Conservation (phyloP, 1,140 invertebrate genomes). For the roundworm (Caenorhabditis elegans) region DNA sequence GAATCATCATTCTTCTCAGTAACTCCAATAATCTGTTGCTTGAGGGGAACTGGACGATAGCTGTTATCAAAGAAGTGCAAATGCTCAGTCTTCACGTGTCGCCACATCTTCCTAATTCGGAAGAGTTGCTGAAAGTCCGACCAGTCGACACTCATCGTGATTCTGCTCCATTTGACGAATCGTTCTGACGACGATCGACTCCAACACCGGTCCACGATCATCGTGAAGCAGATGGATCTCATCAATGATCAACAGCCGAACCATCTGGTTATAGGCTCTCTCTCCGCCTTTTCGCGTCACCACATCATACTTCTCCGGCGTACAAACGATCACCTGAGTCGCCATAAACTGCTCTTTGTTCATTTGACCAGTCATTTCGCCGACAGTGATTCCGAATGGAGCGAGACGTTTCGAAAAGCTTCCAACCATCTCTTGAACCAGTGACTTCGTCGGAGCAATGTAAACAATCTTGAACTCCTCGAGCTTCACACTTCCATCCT, state of each 20-base stretch:
- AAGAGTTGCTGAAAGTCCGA: slow-evolving; percentile 92
- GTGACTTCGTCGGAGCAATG: slow-evolving; percentile 94
- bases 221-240: slow-evolving; percentile 98
- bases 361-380: slow-evolving; percentile 95
- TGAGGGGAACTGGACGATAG: slow-evolving; percentile 86
- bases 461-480: slow-evolving; percentile 99
- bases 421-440: slow-evolving; percentile 98
- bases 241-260: slow-evolving; percentile 94
- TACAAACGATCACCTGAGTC: slow-evolving; percentile 97
- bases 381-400: slow-evolving; percentile 70
- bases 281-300: slow-evolving; percentile 96
- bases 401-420: slow-evolving; percentile 72
- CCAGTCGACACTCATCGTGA: slow-evolving; percentile 89
- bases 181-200: slow-evolving; percentile 87
- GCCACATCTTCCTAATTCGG: slow-evolving; percentile 97
- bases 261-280: slow-evolving; percentile 91
- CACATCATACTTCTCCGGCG: slow-evolving; percentile 99
- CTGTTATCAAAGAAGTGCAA: slow-evolving; percentile 97
- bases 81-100: slow-evolving; percentile 80
- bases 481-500: slow-evolving; percentile 86
- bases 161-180: slow-evolving; percentile 87
- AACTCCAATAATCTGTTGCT: slow-evolving; percentile 98
- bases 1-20: slow-evolving; percentile 94
- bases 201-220: slow-evolving; percentile 93
- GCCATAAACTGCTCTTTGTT: slow-evolving; percentile 92